Evolutionary conservation across 2,888 invertebrate species (phyloP), one percentile per base, ranked within the genome.

Genomic region (Drosophila glabriapex): DNA sequence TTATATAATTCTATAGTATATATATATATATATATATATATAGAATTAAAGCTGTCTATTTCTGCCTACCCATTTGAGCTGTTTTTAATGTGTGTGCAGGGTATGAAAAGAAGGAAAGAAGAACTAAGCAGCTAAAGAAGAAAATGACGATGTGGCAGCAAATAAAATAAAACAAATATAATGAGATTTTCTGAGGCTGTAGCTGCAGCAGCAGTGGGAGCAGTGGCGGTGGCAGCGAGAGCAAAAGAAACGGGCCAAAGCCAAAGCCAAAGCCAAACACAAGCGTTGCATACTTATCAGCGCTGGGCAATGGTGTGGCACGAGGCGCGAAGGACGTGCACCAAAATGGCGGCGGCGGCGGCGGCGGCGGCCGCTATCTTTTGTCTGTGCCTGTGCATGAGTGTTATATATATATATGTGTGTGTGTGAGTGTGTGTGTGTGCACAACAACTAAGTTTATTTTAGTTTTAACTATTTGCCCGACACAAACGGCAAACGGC

Each of bases 381-480:
- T 83, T 90, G 76, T 78, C 66, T 74, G 80, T 53, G 31, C 28
- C 50, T 56, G 10, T 43, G 60, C 49, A 35, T 66, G 43, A 46
- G 46, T 46, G 25, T 7, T 39, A 43, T 54, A 64, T 29, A n/a
- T 52, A 28, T 60, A 53, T 53, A 63, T 63, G 25, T 55, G 46
- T 43, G 7, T 60, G 37, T 59, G 60, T 65, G 33, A 41, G 58
- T 68, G 46, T 68, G 29, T 59, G 50, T 66, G 52, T 16, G 71
- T 52, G 60, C 61, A 73, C 72, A 73, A 75, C 75, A 78, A 81
- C 81, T 82, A 80, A 82, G 76, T 86, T 89, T 86, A 88, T 75
- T 80, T 86, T 82, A 85, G 90, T 91, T 91, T 91, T 90, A 91
- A 91, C 91, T 91, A 91, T 91, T 91, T 85, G 80, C 87, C 78